Conservation (phyloP, 1,140 invertebrate species). For the Habropoda laboriosa region DNA sequence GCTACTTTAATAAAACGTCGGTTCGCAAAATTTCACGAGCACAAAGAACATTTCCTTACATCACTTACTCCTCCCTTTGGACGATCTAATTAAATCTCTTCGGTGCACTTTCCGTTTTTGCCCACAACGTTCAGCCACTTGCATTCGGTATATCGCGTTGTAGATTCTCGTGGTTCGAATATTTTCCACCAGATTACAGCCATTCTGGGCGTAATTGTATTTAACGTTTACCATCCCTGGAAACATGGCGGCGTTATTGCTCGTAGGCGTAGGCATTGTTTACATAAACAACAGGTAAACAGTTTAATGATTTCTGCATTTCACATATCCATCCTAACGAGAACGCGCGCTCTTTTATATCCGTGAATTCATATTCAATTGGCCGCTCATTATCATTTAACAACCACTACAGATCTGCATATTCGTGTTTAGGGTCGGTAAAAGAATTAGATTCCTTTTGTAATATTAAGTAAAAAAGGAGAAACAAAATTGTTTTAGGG, state of each 20-base stretch:
- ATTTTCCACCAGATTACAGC: constrained; percentile 19
- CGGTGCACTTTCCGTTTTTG: not conserved
- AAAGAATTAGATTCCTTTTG: too few relatives aligned
- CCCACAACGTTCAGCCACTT: not conserved
- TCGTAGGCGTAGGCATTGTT: constrained; percentile 3
- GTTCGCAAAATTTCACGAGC: not conserved
- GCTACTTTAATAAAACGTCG: constrained; percentile 1
- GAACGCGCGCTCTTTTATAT: not conserved
- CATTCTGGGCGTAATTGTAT: not conserved
- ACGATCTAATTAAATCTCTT: constrained; percentile 22
- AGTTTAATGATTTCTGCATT: not conserved
- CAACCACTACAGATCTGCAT: too few relatives aligned
- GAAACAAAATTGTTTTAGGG: too few relatives aligned
- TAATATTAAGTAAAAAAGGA: too few relatives aligned
- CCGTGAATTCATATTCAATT: too few relatives aligned
- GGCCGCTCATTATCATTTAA: too few relatives aligned
- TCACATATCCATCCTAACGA: not conserved
- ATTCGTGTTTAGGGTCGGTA: too few relatives aligned
- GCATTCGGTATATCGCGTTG: not conserved
- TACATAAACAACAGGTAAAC: constrained; percentile 1
- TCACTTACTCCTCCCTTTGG: not conserved
- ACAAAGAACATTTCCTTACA: not conserved
- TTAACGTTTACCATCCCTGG: constrained; percentile 8
- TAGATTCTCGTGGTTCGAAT: constrained; percentile 13
- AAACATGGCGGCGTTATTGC: constrained; percentile 1